Conservation (phyloP, 2,113 vertebrate genomes). For the Lagopus leucura region DNA sequence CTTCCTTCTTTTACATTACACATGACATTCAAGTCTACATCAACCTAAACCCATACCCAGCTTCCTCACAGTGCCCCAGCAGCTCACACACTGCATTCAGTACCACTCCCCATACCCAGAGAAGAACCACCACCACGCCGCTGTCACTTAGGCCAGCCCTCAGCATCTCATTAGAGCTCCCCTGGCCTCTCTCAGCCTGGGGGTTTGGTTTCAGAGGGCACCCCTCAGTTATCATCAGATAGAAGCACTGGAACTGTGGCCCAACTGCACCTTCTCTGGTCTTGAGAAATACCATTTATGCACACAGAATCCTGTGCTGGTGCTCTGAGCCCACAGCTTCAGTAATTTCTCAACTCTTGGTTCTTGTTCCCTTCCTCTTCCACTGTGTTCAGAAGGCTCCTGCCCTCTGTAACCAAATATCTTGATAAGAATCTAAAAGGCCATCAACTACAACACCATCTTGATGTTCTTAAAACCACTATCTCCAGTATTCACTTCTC, state of each 20-base stretch:
- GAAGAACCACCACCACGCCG: neutral
- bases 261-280: neutral
- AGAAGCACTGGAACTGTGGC: neutral
- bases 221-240: neutral
- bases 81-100: neutral
- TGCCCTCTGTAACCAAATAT: neutral
- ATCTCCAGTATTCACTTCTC: neutral
- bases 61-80: neutral
- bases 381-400: neutral
- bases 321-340: neutral
- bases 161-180: neutral
- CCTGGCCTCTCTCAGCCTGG: neutral
- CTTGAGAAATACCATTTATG: neutral
- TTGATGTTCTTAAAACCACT: neutral
- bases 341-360: neutral
- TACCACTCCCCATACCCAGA: neutral
- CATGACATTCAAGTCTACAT: neutral
- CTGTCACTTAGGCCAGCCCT: neutral
- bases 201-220: neutral
- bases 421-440: neutral
- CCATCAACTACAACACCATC: neutral
- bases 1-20: neutral
- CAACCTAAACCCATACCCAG: neutral
- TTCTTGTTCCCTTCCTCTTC: neutral
- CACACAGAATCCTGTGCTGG: neutral